Evolutionary conservation across 1,140 invertebrate genomes (phyloP).

Genomic region (Cecropterus lyciades): DNA sequence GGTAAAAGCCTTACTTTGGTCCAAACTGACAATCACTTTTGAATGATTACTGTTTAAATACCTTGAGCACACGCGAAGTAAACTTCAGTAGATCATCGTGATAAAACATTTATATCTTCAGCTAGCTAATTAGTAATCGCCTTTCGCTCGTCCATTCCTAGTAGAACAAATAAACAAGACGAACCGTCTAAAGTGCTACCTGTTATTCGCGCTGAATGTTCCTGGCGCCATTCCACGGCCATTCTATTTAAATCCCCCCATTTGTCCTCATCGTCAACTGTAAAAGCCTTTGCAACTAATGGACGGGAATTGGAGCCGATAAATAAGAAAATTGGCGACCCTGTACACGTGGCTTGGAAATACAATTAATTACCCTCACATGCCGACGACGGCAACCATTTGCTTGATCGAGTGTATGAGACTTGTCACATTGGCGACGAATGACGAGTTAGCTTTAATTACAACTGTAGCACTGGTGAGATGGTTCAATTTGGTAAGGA

Average conservation of each 20-base stretch:
- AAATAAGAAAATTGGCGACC: constrained; percentile 71
- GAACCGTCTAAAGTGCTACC: constrained; percentile 10
- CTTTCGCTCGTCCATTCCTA: background rate
- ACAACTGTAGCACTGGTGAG: too few species aligned
- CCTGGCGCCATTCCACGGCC: constrained; percentile 17
- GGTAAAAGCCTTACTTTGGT: too few species aligned
- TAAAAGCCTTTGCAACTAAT: constrained; percentile 47
- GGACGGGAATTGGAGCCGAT: constrained; percentile 59
- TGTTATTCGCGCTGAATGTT: constrained; percentile 4
- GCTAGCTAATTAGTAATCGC: constrained; percentile 1
- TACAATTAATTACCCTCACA: constrained; percentile 61
- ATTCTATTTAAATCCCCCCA: constrained; percentile 30
- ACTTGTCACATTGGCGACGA: background rate
- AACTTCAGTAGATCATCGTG: background rate
- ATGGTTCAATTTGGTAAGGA: too few species aligned
- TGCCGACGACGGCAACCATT: constrained; percentile 39
- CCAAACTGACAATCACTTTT: too few species aligned
- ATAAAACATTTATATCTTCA: background rate
- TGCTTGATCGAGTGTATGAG: constrained; percentile 40
- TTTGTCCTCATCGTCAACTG: constrained; percentile 26
- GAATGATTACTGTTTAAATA: too few species aligned
- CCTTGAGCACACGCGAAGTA: too few species aligned
- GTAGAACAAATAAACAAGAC: constrained; percentile 20
- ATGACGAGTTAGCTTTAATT: background rate
- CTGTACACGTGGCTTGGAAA: constrained; percentile 52